Evolutionary conservation across 2,888 invertebrate species (phyloP).

Genomic region (Epinotia ramella): DNA sequence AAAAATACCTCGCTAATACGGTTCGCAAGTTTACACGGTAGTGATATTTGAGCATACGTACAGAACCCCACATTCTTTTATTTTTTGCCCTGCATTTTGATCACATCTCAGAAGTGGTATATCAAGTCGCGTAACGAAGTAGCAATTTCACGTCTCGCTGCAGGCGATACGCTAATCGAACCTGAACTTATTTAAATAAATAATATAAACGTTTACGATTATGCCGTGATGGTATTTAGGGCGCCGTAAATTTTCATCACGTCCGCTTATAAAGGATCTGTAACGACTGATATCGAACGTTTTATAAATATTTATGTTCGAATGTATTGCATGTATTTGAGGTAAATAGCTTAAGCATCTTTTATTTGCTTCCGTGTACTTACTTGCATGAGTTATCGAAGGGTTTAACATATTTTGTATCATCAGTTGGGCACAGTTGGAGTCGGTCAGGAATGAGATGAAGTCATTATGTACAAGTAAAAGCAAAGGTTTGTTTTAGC

Average conservation of each 20-base stretch:
- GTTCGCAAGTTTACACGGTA: too few relatives aligned
- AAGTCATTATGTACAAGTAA: neutral
- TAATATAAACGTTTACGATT: constrained; percentile 43
- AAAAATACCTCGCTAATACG: too few relatives aligned
- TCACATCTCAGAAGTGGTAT: constrained; percentile 42
- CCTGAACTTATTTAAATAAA: constrained; percentile 63
- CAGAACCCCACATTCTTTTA: constrained; percentile 8
- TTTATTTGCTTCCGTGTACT: neutral
- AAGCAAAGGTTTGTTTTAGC: too few relatives aligned
- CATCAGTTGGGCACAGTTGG: neutral
- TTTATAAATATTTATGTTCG: constrained; percentile 26
- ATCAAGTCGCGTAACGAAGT: constrained; percentile 67
- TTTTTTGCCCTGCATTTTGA: constrained; percentile 29
- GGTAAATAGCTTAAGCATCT: neutral
- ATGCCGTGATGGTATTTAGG: constrained; percentile 37
- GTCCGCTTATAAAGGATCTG: constrained; percentile 29
- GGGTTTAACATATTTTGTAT: neutral
- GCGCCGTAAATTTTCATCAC: constrained; percentile 38
- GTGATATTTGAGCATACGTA: neutral
- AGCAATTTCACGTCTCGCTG: constrained; percentile 62
- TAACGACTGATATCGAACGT: constrained; percentile 17
- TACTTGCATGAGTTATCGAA: neutral
- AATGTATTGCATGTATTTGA: constrained; percentile 6
- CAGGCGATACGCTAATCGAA: constrained; percentile 64
- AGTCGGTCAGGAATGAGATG: neutral